Percentiles rank a stretch among this genome's conserved stretches.
These are phyloP conservation scores for Cheirogaleus medius DNA, from an alignment of 2,113 vertebrate species.

Conservation along the genomic window DNA sequence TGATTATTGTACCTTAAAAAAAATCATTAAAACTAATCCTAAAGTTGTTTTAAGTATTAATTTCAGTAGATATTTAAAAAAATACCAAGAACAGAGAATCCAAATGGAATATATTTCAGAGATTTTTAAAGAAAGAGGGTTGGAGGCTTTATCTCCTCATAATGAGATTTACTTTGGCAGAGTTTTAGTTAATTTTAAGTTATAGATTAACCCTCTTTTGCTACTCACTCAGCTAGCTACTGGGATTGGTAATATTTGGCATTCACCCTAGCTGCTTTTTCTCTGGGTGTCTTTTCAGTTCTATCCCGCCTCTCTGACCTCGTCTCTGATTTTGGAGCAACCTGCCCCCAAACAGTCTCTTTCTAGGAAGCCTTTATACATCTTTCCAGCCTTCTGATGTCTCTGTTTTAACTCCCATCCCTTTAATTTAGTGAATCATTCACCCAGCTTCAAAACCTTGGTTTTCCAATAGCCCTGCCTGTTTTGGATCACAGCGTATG, in stretches of 20 bases:
- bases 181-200: not conserved
- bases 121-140: not conserved
- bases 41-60: not conserved
- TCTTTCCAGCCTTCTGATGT: not conserved
- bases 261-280: not conserved
- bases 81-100: not conserved
- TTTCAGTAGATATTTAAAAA: not conserved
- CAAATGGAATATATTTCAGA: not conserved
- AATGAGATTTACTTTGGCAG: not conserved
- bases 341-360: not conserved
- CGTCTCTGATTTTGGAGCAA: not conserved
- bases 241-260: not conserved
- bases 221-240: not conserved
- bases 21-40: constrained; percentile 12
- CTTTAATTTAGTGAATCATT: not conserved
- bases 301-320: not conserved
- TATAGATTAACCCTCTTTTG: not conserved
- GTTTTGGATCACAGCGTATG: not conserved
- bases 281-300: not conserved
- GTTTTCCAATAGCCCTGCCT: not conserved
- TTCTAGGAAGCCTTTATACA: not conserved
- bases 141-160: not conserved
- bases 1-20: not conserved
- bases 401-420: not conserved
- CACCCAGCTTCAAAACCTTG: not conserved